phyloP scores from a whole-genome alignment of 2,797 vertebrate species.

The Falco naumanni region DNA sequence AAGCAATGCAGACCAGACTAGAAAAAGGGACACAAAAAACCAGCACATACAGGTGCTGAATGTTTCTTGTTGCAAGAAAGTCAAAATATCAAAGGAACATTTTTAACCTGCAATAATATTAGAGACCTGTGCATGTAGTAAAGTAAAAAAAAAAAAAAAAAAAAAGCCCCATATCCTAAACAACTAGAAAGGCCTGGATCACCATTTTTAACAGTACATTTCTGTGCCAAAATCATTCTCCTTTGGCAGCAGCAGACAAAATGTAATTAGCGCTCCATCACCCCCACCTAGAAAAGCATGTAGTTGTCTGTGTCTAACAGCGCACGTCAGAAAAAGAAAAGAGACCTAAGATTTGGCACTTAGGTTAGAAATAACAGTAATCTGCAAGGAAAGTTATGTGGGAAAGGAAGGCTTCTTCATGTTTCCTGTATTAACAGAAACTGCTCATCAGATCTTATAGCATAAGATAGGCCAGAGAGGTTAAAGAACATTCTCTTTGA shows the following conservation, averaged over 20 bases:
- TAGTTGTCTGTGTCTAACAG: neutral
- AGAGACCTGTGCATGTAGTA: neutral
- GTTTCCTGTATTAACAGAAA: neutral
- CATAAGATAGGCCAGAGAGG: neutral
- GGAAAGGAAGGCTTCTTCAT: neutral
- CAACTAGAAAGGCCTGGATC: neutral
- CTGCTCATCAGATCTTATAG: neutral
- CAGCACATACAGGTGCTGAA: neutral
- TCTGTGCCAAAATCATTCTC: neutral
- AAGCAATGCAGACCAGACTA: neutral
- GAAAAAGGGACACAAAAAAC: neutral
- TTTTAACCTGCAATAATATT: neutral
- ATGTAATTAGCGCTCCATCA: neutral
- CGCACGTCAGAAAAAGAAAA: neutral
- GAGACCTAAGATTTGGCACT: neutral
- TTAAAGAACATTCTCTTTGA: neutral
- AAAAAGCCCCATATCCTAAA: neutral
- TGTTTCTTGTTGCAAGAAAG: neutral
- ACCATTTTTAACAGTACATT: neutral
- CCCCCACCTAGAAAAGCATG: neutral
- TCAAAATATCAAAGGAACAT: neutral
- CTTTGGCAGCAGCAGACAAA: neutral
- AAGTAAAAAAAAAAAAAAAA: neutral
- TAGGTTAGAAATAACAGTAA: neutral
- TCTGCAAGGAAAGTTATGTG: neutral